Evolutionary conservation across 2,888 invertebrate genomes (phyloP), one percentile per base, ranked within the genome.

Genomic region (Opisthograptis luteolata): DNA sequence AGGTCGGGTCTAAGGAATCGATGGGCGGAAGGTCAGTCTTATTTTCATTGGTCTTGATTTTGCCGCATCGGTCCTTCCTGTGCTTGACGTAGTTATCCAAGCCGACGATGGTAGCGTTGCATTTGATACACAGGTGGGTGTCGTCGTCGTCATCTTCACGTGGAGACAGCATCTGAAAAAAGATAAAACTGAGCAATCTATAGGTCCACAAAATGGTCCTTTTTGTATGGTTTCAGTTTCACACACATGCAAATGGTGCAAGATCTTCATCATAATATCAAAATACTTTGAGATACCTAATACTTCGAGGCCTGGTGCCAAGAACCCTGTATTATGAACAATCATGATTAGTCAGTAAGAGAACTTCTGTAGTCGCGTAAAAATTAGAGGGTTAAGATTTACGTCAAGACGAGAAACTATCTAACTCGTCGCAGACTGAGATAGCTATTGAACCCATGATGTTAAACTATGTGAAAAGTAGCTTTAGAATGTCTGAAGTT

Each of bases 1-100:
- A 94, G 51, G 85, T 65, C 45, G 90, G 77, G 73, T 91, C 82
- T 58, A 92, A 59, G 31, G 87, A 49, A 54, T 91, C 81, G 46
- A 87, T 76, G 0, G 82, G 62, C 1, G 84, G 76, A 4, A 86
- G 63, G 15, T 79, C 84, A 1, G 79, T 55, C 62, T 84, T 84
- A 0, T 64, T 60, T 19, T 76, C 76, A n/a, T 14, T 51, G 1
- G 62, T 74, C 42, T 73, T 72, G 2, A 60, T 27, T 76, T 91
- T 91, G 15, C 89, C 87, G 66, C 96, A 96, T 60, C 92, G 92
- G 20, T 92, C 87, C 73, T 96, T 96, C 30, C 97, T 93, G 73
- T 98, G 98, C 25, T 92, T 92, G 15, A 98, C 93, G 76, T 98
- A 98, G 76, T 95, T 95, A 28, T 95, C 95, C n/a, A 98, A 89